phyloP scores from a whole-genome alignment of 64 coral and sea anemone genomes.

The Montipora foliosa region DNA sequence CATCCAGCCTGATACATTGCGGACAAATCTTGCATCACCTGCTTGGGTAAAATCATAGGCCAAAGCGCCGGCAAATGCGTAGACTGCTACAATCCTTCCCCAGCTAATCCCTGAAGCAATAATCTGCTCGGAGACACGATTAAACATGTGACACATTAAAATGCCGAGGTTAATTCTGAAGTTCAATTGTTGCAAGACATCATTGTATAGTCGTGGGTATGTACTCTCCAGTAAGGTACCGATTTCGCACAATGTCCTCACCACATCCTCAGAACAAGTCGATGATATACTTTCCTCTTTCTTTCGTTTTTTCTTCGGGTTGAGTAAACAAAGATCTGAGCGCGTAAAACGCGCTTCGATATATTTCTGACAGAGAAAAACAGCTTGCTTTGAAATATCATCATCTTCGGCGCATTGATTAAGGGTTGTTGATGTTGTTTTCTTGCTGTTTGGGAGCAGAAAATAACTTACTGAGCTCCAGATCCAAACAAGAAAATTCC shows the following conservation, averaged over 20 bases:
- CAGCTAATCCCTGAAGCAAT: slow-evolving; percentile 77
- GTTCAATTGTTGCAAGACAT: slow-evolving; percentile 82
- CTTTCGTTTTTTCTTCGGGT: slow-evolving; percentile 6
- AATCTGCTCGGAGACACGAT: slow-evolving; percentile 85
- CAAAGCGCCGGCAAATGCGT: slow-evolving; percentile 83
- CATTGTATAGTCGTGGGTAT: slow-evolving; percentile 67
- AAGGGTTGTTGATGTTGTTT: background rate
- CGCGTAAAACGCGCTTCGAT: slow-evolving; percentile 74
- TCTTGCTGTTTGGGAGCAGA: background rate
- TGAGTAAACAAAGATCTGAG: slow-evolving; percentile 62
- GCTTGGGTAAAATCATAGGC: slow-evolving; percentile 80
- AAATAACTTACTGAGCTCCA: background rate
- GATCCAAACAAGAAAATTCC: background rate
- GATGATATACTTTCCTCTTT: background rate
- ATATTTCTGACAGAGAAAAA: slow-evolving; percentile 80
- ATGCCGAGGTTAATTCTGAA: slow-evolving; percentile 74
- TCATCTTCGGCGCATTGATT: slow-evolving; percentile 1
- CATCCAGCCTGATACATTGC: slow-evolving; percentile 80
- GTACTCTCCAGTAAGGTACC: slow-evolving; percentile 68
- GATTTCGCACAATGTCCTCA: slow-evolving; percentile 65
- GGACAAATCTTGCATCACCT: slow-evolving; percentile 62
- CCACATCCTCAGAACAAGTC: slow-evolving; percentile 75
- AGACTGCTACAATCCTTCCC: slow-evolving; percentile 80
- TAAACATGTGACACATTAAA: slow-evolving; percentile 85
- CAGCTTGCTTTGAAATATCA: slow-evolving; percentile 72